Evolutionary conservation across 2,888 invertebrate genomes (phyloP).

Genomic region (Drosophila falleni): DNA sequence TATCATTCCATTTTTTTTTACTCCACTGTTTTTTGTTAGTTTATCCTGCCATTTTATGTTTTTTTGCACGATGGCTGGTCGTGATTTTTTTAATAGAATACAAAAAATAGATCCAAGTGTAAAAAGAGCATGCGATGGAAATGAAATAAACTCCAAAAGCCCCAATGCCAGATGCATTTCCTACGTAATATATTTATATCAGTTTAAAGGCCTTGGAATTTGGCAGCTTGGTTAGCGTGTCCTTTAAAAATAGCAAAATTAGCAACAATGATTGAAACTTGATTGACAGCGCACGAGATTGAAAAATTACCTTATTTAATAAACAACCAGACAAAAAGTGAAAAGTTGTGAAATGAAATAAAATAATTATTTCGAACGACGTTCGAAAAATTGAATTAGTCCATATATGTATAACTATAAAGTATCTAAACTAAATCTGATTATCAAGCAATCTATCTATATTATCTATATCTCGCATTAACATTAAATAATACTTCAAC

Average conservation of each 20-base stretch:
- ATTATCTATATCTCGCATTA: too few species aligned
- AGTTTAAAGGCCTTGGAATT: constrained; percentile 25
- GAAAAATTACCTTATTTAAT: constrained; percentile 5
- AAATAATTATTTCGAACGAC: neutral
- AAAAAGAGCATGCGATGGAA: constrained; percentile 67
- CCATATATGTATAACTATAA: neutral
- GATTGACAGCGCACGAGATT: constrained; percentile 52
- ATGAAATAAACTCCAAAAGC: constrained; percentile 60
- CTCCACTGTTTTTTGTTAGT: constrained; percentile 10
- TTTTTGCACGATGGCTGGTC: constrained; percentile 33
- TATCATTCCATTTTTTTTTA: neutral
- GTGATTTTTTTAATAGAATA: constrained; percentile 56
- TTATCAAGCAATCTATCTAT: too few species aligned
- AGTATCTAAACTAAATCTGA: too few species aligned
- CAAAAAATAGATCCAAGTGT: constrained; percentile 28
- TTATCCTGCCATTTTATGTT: constrained; percentile 53
- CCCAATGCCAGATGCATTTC: constrained; percentile 39
- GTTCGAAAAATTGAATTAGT: neutral
- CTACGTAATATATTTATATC: constrained; percentile 15
- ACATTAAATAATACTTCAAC: too few species aligned
- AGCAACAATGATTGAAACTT: constrained; percentile 67
- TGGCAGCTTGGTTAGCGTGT: constrained; percentile 25
- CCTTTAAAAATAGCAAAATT: constrained; percentile 57
- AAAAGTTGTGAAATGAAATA: neutral
- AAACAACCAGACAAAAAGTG: neutral